Base-by-base conservation (phyloP, 2,797 vertebrate species). In the Momotus momota region DNA sequence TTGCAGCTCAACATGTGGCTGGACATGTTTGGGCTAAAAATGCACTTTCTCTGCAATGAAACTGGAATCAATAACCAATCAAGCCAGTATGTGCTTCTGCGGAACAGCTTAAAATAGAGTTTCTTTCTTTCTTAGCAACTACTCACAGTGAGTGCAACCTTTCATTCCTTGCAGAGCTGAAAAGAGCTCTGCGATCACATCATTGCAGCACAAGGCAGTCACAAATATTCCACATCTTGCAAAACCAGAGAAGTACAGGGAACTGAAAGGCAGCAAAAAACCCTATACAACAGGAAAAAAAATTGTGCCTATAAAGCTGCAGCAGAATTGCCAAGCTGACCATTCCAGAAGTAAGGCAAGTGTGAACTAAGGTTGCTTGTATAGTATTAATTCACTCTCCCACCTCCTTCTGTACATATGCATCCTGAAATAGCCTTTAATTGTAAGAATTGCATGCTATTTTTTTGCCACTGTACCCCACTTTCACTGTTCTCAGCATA, bases 1-100 rank as follows among this genome's bases (percentile, higher is more conserved):
- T 95, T 79, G 55, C 62, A 93, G 66, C 67, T 93, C 86, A 92
- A 94, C 86, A 90, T 85, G 83, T 93, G 86, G 60, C 65, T 71
- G 91, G 77, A 65, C 33, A 40, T 26, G 43, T 62, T 89, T 85
- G 81, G 51, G 79, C 88, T 78, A 75, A 94, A 93, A 96, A 88
- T 95, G 81, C 80, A 69, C 81, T 88, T 79, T 96, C 85, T 87
- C 94, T 72, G 7, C 94, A 91, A 93, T 70, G 93, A 96, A 96
- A 94, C 64, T 92, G 94, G 94, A 97, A 97, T 97, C 92, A 93
- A 93, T 93, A 96, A 93, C 93, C 97, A 96, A 96, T 96, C 95
- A 96, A 96, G 94, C 69, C 93, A 86, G 79, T 23, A 40, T 35
- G 88, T 86, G 93, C 93, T 92, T 97, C 93, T 93, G 72, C 43